These are phyloP conservation scores for Drosophila paracracens DNA, from an alignment of 2,888 invertebrate genomes.

Conservation along the genomic window DNA sequence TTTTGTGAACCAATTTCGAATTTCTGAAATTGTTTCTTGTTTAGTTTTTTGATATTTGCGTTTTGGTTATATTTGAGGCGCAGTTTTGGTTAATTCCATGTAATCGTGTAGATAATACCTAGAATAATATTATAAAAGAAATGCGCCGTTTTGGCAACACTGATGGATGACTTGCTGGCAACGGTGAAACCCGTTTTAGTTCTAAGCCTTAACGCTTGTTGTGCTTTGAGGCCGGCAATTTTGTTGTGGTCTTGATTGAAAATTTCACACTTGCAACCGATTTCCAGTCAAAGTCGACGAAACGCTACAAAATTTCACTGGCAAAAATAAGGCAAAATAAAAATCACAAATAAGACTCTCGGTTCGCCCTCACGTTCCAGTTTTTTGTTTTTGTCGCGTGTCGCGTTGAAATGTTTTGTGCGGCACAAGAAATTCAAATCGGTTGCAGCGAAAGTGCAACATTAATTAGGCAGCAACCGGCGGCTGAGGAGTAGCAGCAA, in stretches of 20 bases:
- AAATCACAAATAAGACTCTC: constrained; percentile 10
- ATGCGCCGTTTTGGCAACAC: not conserved
- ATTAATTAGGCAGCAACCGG: constrained; percentile 42
- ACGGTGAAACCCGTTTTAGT: constrained; percentile 42
- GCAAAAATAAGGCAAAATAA: not conserved
- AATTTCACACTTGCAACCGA: constrained; percentile 3
- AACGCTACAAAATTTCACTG: constrained; percentile 31
- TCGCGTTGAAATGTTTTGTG: constrained; percentile 53
- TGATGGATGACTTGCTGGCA: constrained; percentile 5
- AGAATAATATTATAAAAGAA: not conserved
- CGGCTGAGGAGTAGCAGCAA: not conserved
- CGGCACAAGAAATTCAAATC: constrained; percentile 49
- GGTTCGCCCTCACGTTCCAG: constrained; percentile 1
- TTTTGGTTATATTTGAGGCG: not conserved
- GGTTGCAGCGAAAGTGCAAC: constrained; percentile 55
- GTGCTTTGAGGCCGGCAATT: constrained; percentile 6
- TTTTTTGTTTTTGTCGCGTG: constrained; percentile 30
- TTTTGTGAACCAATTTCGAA: not conserved
- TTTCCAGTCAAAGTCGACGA: constrained; percentile 19
- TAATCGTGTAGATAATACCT: not conserved
- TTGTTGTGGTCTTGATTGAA: constrained; percentile 1
- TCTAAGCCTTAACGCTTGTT: constrained; percentile 44
- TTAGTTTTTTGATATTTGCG: not conserved
- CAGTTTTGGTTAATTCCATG: not conserved
- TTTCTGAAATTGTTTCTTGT: not conserved